Conservation (phyloP, 1,140 invertebrate genomes). For the Pollicipes pollicipes region DNA sequence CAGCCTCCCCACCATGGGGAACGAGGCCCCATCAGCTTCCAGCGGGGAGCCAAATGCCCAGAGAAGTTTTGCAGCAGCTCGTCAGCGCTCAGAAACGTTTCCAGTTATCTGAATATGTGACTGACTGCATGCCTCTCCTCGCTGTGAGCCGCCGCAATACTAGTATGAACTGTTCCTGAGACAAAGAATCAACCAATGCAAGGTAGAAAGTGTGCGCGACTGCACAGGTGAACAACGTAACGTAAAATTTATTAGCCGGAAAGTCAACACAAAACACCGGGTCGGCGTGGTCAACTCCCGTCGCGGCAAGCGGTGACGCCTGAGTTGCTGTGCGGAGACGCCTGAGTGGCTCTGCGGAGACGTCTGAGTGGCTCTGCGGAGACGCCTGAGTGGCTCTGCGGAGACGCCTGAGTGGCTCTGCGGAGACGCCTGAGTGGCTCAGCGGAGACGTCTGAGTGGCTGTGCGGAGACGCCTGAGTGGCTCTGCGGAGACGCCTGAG, state of each 20-base stretch:
- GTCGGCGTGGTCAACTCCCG: conserved; percentile 10
- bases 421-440: not conserved
- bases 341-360: not conserved
- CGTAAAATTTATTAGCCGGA: conserved; percentile 9
- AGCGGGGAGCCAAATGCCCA: conserved; percentile 9
- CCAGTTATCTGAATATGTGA: conserved; percentile 13
- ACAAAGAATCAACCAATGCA: conserved; percentile 5
- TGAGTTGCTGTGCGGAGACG: conserved; percentile 8
- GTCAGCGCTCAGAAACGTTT: not conserved
- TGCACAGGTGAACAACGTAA: conserved; percentile 9
- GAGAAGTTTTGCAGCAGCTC: not conserved
- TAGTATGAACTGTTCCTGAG: not conserved
- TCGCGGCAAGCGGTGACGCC: conserved; percentile 9
- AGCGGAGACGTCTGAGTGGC: too few relatives aligned
- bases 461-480: not conserved
- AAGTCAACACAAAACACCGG: conserved; percentile 10
- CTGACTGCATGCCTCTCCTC: conserved; percentile 1
- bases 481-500: too few relatives aligned
- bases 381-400: not conserved
- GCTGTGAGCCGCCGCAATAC: conserved; percentile 8
- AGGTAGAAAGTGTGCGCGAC: conserved; percentile 6
- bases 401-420: not conserved
- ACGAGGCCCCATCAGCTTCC: conserved; percentile 13
- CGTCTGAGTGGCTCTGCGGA: too few relatives aligned
- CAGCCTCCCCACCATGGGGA: conserved; percentile 15